Evolutionary conservation across 2,797 vertebrate species (phyloP).

Genomic region (Neomorphus geoffroyi): DNA sequence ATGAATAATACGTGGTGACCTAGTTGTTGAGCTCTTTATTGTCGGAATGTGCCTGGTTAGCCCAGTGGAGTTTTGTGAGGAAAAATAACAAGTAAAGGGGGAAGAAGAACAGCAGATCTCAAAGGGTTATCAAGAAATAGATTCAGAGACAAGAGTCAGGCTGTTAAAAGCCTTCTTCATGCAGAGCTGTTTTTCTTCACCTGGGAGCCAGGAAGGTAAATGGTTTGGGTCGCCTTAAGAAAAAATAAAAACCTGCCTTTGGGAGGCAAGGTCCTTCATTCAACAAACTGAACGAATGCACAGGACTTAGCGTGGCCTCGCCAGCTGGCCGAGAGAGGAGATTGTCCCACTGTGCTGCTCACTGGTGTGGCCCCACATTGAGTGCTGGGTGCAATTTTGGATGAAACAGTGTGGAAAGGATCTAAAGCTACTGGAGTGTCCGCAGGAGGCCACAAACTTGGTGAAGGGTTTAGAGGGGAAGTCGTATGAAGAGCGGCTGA

Average conservation of each 20-base stretch:
- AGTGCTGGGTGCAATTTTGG: too few relatives aligned
- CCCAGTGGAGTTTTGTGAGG: background rate
- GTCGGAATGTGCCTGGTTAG: background rate
- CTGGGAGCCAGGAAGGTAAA: background rate
- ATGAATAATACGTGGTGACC: slow-evolving; percentile 6
- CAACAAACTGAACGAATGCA: background rate
- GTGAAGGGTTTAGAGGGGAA: too few relatives aligned
- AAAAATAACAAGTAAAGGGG: background rate
- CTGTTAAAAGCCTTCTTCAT: background rate
- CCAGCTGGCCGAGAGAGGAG: too few relatives aligned
- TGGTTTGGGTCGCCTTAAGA: background rate
- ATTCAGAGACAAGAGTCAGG: background rate
- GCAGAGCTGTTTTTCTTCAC: background rate
- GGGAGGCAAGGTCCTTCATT: background rate
- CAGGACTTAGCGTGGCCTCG: background rate
- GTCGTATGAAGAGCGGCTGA: too few relatives aligned
- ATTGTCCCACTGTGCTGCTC: too few relatives aligned
- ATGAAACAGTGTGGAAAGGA: too few relatives aligned
- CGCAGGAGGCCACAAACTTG: too few relatives aligned
- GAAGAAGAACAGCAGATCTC: background rate
- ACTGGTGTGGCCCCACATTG: too few relatives aligned
- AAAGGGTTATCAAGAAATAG: background rate
- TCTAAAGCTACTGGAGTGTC: too few relatives aligned
- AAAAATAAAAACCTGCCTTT: background rate
- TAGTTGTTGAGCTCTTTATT: slow-evolving; percentile 19